Evolutionary conservation across 2,113 vertebrate species (phyloP).

Genomic region (Rhombomys opimus): DNA sequence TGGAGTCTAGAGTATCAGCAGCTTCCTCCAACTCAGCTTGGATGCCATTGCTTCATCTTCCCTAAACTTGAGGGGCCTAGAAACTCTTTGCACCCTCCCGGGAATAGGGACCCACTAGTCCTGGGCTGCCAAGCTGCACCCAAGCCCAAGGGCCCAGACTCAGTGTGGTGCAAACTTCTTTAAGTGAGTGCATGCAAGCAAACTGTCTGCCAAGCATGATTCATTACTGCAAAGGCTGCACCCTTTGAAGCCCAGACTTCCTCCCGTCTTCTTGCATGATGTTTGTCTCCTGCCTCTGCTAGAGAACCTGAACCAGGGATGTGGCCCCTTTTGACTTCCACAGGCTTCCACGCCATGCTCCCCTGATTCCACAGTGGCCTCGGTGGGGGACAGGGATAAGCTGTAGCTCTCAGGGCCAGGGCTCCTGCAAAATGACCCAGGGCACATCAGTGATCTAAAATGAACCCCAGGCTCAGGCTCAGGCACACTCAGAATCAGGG

Average conservation of each 20-base stretch:
- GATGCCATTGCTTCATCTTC: fast-evolving
- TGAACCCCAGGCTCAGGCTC: background rate
- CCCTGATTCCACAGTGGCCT: background rate
- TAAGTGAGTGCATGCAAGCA: constrained; percentile 34
- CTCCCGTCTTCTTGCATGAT: background rate
- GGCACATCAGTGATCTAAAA: background rate
- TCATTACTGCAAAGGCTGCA: fast-evolving
- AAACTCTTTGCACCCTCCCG: background rate
- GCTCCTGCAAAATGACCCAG: background rate
- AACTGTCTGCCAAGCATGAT: background rate
- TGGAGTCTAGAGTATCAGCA: background rate
- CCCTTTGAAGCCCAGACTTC: background rate
- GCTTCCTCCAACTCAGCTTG: background rate
- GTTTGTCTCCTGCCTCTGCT: background rate
- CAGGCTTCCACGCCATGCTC: background rate
- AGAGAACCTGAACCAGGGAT: background rate
- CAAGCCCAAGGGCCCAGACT: background rate
- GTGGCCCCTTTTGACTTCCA: background rate
- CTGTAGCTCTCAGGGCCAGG: background rate
- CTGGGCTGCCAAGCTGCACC: background rate
- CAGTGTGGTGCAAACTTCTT: background rate
- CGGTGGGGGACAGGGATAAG: background rate
- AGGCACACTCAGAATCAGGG: background rate
- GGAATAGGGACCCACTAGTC: background rate
- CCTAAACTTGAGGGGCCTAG: background rate